These are phyloP conservation scores for Bothrops jararaca DNA, from an alignment of 2,113 vertebrate species.

Conservation along the genomic window DNA sequence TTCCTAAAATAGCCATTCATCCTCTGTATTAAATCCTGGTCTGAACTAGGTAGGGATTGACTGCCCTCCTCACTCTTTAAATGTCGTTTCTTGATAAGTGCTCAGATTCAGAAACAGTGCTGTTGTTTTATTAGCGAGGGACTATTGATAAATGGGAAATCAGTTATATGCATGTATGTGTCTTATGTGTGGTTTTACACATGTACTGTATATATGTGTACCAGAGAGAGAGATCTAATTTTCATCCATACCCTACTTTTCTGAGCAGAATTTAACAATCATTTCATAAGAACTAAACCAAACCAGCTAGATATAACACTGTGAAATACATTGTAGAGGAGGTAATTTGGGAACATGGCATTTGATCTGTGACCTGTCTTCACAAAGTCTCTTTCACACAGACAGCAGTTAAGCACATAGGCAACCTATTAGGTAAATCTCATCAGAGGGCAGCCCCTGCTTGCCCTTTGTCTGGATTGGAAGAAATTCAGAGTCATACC, in stretches of 20 bases:
- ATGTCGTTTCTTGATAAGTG: not conserved
- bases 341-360: not conserved
- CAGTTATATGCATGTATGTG: not conserved
- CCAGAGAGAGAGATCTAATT: not conserved
- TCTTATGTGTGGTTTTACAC: not conserved
- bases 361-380: not conserved
- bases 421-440: not conserved
- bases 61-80: not conserved
- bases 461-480: not conserved
- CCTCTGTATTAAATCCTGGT: not conserved
- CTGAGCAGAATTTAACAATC: not conserved
- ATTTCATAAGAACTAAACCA: not conserved
- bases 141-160: not conserved
- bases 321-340: not conserved
- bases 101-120: not conserved
- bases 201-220: not conserved
- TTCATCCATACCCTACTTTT: not conserved
- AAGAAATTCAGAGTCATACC: not conserved
- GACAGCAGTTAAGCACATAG: not conserved
- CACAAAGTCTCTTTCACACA: not conserved
- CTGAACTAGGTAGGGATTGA: not conserved
- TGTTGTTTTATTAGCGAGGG: not conserved
- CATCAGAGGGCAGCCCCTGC: not conserved
- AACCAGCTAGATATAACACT: not conserved
- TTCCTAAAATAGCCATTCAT: not conserved